Conservation (phyloP, 2,888 invertebrate species). For the Poecilus cupreus region DNA sequence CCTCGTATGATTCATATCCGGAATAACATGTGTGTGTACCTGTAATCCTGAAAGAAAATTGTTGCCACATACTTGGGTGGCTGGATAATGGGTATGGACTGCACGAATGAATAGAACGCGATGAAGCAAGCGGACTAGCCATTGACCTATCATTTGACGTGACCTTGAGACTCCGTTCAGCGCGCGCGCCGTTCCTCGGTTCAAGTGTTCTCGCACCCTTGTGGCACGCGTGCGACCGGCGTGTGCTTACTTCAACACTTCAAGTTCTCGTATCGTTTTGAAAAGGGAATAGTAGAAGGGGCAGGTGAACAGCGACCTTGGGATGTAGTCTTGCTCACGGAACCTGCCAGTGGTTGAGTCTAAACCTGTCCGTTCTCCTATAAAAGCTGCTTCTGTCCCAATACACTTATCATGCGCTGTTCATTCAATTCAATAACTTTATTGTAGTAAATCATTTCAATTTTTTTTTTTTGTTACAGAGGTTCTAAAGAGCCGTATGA, state of each 20-base stretch:
- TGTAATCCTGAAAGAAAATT: not conserved
- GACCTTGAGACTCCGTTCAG: constrained; percentile 48
- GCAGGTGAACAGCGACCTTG: not conserved
- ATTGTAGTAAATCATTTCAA: no score
- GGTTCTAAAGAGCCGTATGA: constrained; percentile 80
- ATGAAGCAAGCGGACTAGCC: constrained; percentile 39
- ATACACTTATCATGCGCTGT: not conserved
- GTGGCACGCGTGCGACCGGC: not conserved
- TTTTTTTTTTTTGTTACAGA: constrained; percentile 68
- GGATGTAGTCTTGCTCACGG: no score
- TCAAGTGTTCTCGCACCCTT: constrained; percentile 9
- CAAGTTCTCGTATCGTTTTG: not conserved
- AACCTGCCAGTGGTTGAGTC: no score
- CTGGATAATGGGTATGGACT: no score
- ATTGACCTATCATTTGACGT: constrained; percentile 51
- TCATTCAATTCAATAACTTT: not conserved
- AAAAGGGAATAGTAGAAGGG: not conserved
- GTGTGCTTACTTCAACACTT: not conserved
- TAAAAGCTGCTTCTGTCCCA: not conserved
- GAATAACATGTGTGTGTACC: no score
- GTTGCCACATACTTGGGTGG: not conserved
- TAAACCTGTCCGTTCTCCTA: no score
- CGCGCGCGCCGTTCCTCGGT: not conserved
- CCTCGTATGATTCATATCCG: no score
- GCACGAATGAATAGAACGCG: not conserved